A percentile compares a stretch with the other conserved stretches of the same genome.
Evolutionary conservation across 2,113 vertebrate species (phyloP).

Genomic region (Anseranas semipalmata): DNA sequence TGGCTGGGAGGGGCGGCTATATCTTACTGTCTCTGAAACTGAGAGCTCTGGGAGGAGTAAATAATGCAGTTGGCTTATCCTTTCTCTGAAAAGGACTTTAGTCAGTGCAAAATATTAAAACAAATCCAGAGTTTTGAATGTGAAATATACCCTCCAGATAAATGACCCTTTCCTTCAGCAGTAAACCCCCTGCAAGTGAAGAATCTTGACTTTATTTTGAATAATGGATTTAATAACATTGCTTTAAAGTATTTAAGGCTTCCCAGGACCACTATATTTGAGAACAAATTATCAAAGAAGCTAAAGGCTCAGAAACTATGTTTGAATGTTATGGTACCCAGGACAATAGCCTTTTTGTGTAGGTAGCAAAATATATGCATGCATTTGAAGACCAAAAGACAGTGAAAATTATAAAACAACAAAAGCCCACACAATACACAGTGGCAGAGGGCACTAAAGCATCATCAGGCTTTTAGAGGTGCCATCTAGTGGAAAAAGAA

Average conservation of each 20-base stretch:
- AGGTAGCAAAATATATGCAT: background rate
- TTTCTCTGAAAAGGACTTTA: background rate
- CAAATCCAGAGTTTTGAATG: background rate
- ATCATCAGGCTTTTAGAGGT: background rate
- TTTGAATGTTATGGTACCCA: background rate
- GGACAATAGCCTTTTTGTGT: accelerated
- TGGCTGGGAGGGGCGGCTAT: background rate
- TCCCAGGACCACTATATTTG: accelerated
- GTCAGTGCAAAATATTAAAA: background rate
- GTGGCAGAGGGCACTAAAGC: background rate
- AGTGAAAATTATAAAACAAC: background rate
- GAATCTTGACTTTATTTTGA: background rate
- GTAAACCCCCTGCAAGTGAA: background rate
- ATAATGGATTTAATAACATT: background rate
- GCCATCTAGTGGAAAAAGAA: slow-evolving; percentile 13
- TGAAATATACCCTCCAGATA: background rate
- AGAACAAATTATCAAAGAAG: background rate
- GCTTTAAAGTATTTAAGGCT: background rate
- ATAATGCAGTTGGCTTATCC: background rate
- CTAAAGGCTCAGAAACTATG: accelerated
- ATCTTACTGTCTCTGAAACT: too few relatives aligned
- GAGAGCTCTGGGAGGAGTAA: accelerated
- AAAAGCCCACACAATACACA: background rate
- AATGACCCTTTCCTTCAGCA: background rate
- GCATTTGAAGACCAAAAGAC: background rate